Evolutionary conservation across 2,888 invertebrate genomes (phyloP), one percentile per base, ranked within the genome.

Genomic region (Ormyrus pomaceus): DNA sequence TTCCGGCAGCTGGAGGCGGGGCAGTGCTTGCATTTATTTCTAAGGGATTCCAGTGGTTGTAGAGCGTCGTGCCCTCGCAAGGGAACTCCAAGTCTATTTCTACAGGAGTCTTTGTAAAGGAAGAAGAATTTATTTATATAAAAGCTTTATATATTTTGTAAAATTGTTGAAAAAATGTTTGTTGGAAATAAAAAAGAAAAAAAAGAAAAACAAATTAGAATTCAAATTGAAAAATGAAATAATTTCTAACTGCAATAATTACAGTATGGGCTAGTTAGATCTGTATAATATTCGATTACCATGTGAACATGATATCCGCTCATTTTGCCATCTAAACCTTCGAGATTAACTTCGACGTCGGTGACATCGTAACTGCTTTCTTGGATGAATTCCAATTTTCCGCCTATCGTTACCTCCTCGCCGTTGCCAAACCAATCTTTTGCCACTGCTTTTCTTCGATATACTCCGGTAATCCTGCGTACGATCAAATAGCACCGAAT

Each of bases 391-490:
- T 97, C 97, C 45, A 97, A 90, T 89, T 94, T 94, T 9, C 97
- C 97, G 86, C 92, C 93, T 34, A 96, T 92, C 0, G 92, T 90
- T 56, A 94, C 90, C 0, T 91, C 90, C 80, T 93, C 93, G 0
- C 95, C 96, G 90, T 97, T 97, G 6, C 96, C 95, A 90, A 96
- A 96, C 97, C 97, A 97, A 86, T 97, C 96, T 85, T 94, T 95
- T 0, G 94, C 95, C 0, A 97, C 96, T 0, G 95, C 96, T 91
- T 97, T 97, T 79, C 96, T 93, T 7, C 95, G 93, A 86, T 95
- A 95, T 7, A 95, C 92, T 0, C 95, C 94, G 73, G 93, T 93
- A 83, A 97, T 94, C 77, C 97, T 97, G 19, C 19, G 19, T 19
- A 19, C 19, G 19, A 19, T 19, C 19, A 19, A 19, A 19, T 19